These are phyloP conservation scores for Lacerta agilis DNA, from an alignment of 2,797 vertebrate species.

Conservation along the genomic window DNA sequence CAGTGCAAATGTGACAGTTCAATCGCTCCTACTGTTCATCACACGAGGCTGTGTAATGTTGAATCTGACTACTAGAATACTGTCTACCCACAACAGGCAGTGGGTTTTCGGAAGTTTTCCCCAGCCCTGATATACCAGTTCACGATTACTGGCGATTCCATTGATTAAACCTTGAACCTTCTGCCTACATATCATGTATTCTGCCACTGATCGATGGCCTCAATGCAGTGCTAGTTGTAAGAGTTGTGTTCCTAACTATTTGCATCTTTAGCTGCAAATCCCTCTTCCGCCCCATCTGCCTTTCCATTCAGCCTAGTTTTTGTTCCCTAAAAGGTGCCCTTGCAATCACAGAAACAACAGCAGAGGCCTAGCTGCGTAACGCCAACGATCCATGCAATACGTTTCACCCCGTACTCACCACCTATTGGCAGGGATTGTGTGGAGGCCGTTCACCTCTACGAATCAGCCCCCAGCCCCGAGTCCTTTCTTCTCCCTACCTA, in stretches of 20 bases:
- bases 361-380: not conserved
- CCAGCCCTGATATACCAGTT: not conserved
- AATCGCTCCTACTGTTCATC: not conserved
- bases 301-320: not conserved
- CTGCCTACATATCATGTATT: not conserved
- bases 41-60: not conserved
- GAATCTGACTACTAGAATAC: not conserved
- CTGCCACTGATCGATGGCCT: not conserved
- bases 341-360: not conserved
- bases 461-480: not conserved
- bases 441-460: not conserved
- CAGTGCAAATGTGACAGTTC: not conserved
- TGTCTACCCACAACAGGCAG: not conserved
- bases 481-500: constrained; percentile 20
- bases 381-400: not conserved
- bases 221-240: not conserved
- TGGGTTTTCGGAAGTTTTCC: not conserved
- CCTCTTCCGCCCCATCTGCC: not conserved
- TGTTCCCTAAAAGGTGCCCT: not conserved
- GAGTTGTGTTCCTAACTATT: not conserved
- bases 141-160: not conserved
- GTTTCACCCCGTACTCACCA: not conserved
- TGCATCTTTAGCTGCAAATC: not conserved
- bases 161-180: not conserved
- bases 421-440: not conserved